Base-by-base conservation (phyloP, 2,888 invertebrate genomes). In the Lasioglossum leucozonium region DNA sequence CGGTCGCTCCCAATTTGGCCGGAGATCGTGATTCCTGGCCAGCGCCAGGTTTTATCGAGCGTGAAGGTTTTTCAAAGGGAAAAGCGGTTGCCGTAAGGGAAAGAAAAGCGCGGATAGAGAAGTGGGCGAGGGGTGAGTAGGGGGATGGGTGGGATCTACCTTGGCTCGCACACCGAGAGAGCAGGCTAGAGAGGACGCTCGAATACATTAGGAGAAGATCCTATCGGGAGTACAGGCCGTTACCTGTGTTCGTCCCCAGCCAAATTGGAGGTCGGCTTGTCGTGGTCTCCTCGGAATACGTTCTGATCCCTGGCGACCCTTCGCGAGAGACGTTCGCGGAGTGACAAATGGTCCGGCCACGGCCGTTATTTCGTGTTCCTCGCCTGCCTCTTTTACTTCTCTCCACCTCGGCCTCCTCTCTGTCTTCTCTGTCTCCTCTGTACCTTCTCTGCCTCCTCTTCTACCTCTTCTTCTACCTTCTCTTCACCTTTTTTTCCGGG, bases 261-360 rank as follows among this genome's bases (percentile, higher is more conserved):
- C 91, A 91, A 92, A 92, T 92, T 92, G 92, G 90, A 91, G 90
- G 83, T 85, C 78, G 90, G 75, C 82, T 83, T 87, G 77, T 85
- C 86, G 88, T 82, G 84, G 90, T 86, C 84, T 88, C 88, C 87
- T 77, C 79, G 87, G 83, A 84, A 90, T 90, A 90, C 86, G 89
- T 89, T 90, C 87, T 82, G 89, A 90, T 89, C 82, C 81, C 87
- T 84, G 87, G 84, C 88, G 87, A 86, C 89, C 88, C 90, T 88
- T 89, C 86, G 79, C 88, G 77, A 84, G 87, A 81, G 85, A 88
- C 86, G 87, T 81, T 86, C 82, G 88, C 84, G 81, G 81, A 82
- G 86, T 90, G 90, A 90, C 90, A 90, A 90, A 90, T 90, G 90
- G 89, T 82, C 84, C 82, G 55, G 81, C 88, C 83, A 77, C 58